Percentiles rank a stretch among this genome's conserved stretches.
phyloP scores from a whole-genome alignment of 37 sponge, comb jelly and placozoan genomes.

The Cliona cf. orientalis region DNA sequence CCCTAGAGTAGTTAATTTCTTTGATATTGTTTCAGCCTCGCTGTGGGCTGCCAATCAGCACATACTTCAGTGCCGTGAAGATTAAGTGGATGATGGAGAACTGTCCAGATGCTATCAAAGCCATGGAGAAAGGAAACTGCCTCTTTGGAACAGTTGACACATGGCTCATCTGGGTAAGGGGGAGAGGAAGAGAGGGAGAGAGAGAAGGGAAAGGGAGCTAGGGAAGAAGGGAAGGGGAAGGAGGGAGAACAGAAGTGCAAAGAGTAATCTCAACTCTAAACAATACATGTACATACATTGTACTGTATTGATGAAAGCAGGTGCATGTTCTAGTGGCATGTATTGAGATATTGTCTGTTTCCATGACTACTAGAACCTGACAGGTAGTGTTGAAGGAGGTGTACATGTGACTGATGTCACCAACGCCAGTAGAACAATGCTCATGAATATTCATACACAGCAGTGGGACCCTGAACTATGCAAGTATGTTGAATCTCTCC shows the following conservation, averaged over 20 bases:
- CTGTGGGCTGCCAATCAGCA: conserved; percentile 94
- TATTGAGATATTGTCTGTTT: conserved; percentile 44
- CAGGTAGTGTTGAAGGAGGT: conserved; percentile 79
- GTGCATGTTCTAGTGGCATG: conserved; percentile 61
- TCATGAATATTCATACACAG: conserved; percentile 89
- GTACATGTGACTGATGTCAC: conserved; percentile 96
- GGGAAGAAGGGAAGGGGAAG: not conserved
- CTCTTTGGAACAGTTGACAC: conserved; percentile 98
- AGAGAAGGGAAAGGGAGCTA: not conserved
- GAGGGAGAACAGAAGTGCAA: not conserved
- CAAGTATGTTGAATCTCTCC: conserved; percentile 16
- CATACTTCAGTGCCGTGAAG: conserved; percentile 98
- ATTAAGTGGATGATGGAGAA: conserved; percentile 96
- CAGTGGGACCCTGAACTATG: conserved; percentile 90
- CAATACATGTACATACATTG: conserved; percentile 63
- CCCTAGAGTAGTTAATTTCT: too few species aligned
- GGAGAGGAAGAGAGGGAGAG: not conserved
- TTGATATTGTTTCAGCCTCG: too few species aligned
- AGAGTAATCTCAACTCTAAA: too few species aligned
- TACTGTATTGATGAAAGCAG: conserved; percentile 68
- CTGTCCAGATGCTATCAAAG: conserved; percentile 43
- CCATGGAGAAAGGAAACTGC: conserved; percentile 60
- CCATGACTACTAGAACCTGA: conserved; percentile 73
- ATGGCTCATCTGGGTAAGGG: conserved; percentile 94
- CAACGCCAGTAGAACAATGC: conserved; percentile 96